Percentiles rank a stretch among this genome's conserved stretches.
These are phyloP conservation scores for Colaptes auratus DNA, from an alignment of 2,113 vertebrate species.

Conservation along the genomic window DNA sequence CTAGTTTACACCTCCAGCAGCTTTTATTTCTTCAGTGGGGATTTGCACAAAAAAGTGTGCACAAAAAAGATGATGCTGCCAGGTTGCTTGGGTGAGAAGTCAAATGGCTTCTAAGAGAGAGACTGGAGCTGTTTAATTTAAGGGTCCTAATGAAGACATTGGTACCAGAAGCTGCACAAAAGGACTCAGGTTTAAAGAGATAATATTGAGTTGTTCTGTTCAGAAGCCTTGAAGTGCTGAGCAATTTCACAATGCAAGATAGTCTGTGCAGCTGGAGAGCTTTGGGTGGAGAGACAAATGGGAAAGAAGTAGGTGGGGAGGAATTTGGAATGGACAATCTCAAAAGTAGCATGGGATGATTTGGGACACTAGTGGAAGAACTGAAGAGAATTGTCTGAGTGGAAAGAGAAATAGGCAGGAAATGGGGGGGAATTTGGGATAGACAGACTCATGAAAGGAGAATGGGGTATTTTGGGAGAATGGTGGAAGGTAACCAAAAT, in stretches of 20 bases:
- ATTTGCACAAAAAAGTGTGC: constrained; percentile 24
- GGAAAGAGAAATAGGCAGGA: too few relatives aligned
- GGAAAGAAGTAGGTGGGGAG: not conserved
- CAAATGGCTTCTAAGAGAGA: constrained; percentile 5
- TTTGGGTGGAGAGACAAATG: not conserved
- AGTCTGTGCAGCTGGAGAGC: not conserved
- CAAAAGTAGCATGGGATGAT: rapidly evolving
- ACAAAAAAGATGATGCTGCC: not conserved
- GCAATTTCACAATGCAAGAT: rapidly evolving
- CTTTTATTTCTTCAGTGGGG: constrained; percentile 33
- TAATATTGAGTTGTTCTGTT: not conserved
- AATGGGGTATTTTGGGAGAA: rapidly evolving
- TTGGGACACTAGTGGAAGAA: not conserved
- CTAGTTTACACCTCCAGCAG: constrained; percentile 6
- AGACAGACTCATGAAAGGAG: not conserved
- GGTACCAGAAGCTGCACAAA: not conserved
- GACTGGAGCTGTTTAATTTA: not conserved
- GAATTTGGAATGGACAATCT: not conserved
- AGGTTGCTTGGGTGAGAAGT: constrained; percentile 27
- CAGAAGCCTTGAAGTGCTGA: not conserved
- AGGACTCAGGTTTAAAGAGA: not conserved
- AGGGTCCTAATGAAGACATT: not conserved
- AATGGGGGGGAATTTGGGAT: too few relatives aligned
- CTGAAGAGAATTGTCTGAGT: not conserved
- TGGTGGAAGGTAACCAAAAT: not conserved